A percentile compares a stretch with the other conserved stretches of the same genome.
Evolutionary conservation across 2,888 invertebrate genomes (phyloP).

Genomic region (Temnothorax unifasciatus): DNA sequence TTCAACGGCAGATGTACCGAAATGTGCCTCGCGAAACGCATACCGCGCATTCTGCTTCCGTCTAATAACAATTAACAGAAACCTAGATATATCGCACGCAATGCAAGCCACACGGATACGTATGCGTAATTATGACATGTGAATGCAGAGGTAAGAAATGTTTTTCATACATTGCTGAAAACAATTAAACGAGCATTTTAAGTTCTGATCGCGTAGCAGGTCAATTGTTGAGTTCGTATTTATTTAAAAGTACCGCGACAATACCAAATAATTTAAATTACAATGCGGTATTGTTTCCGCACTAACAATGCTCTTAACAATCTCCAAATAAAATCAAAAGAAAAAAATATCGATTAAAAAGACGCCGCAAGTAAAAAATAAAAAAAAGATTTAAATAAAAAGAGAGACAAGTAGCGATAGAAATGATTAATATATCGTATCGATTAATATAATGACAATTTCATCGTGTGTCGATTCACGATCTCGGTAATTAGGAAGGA

Average conservation of each 20-base stretch:
- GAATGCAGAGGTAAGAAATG: not conserved
- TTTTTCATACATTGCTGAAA: slow-evolving; percentile 9
- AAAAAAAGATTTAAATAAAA: not conserved
- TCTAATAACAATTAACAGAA: slow-evolving; percentile 30
- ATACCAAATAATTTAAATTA: not conserved
- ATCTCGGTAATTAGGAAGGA: slow-evolving; percentile 16
- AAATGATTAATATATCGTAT: not conserved
- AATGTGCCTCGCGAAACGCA: slow-evolving; percentile 6
- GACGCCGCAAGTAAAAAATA: not conserved
- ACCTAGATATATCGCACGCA: slow-evolving; percentile 42
- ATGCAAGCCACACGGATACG: slow-evolving; percentile 19
- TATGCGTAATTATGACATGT: slow-evolving; percentile 19
- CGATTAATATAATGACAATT: slow-evolving; percentile 4
- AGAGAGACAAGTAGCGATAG: not conserved
- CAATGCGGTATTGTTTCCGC: not conserved
- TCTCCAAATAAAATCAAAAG: not conserved
- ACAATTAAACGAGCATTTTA: not conserved
- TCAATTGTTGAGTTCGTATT: not conserved
- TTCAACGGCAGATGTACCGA: not conserved
- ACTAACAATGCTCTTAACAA: not conserved
- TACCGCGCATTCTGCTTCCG: slow-evolving; percentile 32
- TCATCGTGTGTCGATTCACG: slow-evolving; percentile 15
- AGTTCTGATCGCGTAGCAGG: not conserved
- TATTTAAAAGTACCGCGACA: not conserved
- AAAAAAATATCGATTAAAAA: not conserved